Conservation (phyloP, 2,797 vertebrate species). For the Strix occidentalis region DNA sequence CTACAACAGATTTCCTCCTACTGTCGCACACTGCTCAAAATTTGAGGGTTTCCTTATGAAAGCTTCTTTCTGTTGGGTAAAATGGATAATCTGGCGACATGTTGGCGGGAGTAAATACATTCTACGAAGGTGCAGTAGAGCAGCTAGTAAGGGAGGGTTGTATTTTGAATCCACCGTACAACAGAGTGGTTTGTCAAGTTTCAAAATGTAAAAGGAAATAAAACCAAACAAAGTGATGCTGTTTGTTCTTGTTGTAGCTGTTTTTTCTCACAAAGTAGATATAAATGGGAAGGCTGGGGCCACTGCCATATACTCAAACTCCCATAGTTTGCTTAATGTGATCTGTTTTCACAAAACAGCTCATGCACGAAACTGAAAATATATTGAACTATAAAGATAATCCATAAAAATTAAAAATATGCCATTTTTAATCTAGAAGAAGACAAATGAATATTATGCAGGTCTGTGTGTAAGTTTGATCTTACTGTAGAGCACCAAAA, state of each 20-base stretch:
- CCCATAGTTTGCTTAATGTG: neutral
- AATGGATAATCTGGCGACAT: neutral
- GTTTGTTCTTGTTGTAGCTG: neutral
- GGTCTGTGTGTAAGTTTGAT: neutral
- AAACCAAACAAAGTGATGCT: neutral
- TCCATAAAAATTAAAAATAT: neutral
- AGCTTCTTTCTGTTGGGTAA: neutral
- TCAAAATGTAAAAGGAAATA: neutral
- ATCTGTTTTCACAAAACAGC: neutral
- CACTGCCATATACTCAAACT: neutral
- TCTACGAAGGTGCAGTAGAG: neutral
- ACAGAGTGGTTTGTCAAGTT: neutral
- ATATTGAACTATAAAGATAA: neutral
- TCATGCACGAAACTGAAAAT: neutral
- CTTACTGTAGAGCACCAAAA: neutral
- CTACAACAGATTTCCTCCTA: neutral
- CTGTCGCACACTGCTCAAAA: neutral
- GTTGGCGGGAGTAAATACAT: neutral
- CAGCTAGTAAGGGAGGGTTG: neutral
- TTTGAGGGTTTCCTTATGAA: neutral
- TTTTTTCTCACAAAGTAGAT: neutral
- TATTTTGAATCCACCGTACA: neutral
- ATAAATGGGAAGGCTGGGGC: neutral
- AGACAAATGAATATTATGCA: neutral
- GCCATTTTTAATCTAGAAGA: neutral